Percentiles rank a stretch among this genome's conserved stretches.
Evolutionary conservation across 2,113 vertebrate species (phyloP).

Genomic region (Sturnira hondurensis): DNA sequence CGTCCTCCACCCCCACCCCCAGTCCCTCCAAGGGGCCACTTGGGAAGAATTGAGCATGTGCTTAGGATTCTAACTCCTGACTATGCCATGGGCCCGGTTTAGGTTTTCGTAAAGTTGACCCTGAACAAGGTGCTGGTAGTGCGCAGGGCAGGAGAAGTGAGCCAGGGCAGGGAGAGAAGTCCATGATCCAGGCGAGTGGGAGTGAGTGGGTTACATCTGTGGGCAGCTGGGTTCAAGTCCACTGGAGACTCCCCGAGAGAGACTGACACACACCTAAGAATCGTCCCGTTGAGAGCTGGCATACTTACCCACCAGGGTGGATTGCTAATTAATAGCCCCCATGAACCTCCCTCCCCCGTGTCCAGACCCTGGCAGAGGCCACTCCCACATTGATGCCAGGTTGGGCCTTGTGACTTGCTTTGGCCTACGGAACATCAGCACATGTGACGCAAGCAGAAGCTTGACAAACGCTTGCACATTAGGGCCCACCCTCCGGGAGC

Average conservation of each 20-base stretch:
- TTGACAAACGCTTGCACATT: background rate
- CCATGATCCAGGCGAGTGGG: background rate
- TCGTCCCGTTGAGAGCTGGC: rapidly evolving
- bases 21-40: background rate
- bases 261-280: too few relatives aligned
- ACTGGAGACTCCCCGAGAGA: background rate
- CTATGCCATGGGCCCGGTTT: rapidly evolving
- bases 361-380: background rate
- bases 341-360: background rate
- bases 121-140: background rate
- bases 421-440: background rate
- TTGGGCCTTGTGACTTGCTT: background rate
- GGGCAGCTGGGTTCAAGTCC: background rate
- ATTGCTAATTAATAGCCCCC: rapidly evolving
- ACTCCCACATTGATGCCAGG: background rate
- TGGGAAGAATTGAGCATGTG: rapidly evolving
- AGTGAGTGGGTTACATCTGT: background rate
- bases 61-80: background rate
- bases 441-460: background rate
- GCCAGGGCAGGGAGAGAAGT: background rate
- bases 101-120: background rate
- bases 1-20: rapidly evolving
- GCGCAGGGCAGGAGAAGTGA: rapidly evolving
- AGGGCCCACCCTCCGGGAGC: background rate
- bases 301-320: rapidly evolving